Base-by-base conservation (phyloP, 1,140 invertebrate species). In the Odontomachus brunneus region DNA sequence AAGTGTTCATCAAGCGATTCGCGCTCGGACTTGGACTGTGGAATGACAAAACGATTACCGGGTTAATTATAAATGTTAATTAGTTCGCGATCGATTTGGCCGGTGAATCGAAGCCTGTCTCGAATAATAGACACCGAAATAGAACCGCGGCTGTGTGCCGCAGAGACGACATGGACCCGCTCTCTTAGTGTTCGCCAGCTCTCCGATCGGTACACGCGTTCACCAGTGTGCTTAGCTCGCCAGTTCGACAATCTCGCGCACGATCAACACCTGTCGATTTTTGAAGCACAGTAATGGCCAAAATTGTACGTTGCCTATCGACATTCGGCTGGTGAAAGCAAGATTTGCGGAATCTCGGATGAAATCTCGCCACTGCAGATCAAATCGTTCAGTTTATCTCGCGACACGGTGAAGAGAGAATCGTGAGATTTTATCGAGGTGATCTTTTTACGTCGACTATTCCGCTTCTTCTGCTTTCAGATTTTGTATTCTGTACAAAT, bases 31-130 rank as follows among this genome's bases (percentile, higher is more conserved):
- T 73, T 51, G 38, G 26, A 69, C 62, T 67, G 62, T 74, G 63
- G 82, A 87, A 86, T 89, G 84, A 89, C 85, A 91, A 91, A 91
- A 89, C 88, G 82, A 88, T 92, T 90, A 92, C 82, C 73, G 83
- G 88, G 89, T 93, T 94, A 94, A 94, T 94, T 94, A 94, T 94
- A 94, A 94, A 93, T 93, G 93, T 93, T 93, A 94, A 94, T 94
- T 93, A 93, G 93, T 93, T 83, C 93, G 89, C 89, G 93, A 94
- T 94, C 93, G 93, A 94, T 93, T 94, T 94, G 93, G 93, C 93
- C 88, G 87, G 92, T 92, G 91, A 92, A 91, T 93, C 90, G 90
- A 89, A 90, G 88, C 88, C 85, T 93, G 89, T 92, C 90, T 91
- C 90, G 90, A 94, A 93, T 94, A 93, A 94, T 93, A 93, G 91